phyloP scores from a whole-genome alignment of 2,113 vertebrate species.

The Drymodes brunneopygia region DNA sequence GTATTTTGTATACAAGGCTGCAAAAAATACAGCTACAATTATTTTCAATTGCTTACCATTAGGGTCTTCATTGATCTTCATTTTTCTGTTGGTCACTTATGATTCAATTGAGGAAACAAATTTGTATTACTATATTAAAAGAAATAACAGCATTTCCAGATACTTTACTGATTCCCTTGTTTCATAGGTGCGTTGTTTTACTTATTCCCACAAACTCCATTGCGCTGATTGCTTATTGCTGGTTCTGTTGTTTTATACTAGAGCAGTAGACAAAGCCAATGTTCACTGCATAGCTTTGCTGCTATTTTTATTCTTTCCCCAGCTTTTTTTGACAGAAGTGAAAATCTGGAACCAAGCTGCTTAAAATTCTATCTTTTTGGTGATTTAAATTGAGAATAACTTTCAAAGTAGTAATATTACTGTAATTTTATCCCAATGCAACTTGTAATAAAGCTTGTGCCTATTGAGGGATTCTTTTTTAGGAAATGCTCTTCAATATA shows the following conservation, averaged over 20 bases:
- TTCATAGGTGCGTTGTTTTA: background rate
- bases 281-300: background rate
- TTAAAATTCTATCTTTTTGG: background rate
- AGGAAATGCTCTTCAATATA: background rate
- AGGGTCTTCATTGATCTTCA: background rate
- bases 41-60: background rate
- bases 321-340: background rate
- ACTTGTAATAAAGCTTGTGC: background rate
- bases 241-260: background rate
- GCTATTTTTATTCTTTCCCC: background rate
- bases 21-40: background rate
- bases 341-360: background rate
- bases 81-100: background rate
- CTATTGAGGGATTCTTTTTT: background rate
- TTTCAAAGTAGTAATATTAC: background rate
- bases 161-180: background rate
- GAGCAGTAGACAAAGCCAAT: conserved; percentile 24
- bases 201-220: background rate
- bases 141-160: background rate
- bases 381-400: background rate
- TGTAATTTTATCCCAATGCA: background rate
- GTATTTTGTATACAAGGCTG: background rate
- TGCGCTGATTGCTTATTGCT: background rate
- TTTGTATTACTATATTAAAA: background rate
- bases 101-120: background rate